Evolutionary conservation across 1,140 invertebrate species (phyloP).

Genomic region (Drosophila setifemur): DNA sequence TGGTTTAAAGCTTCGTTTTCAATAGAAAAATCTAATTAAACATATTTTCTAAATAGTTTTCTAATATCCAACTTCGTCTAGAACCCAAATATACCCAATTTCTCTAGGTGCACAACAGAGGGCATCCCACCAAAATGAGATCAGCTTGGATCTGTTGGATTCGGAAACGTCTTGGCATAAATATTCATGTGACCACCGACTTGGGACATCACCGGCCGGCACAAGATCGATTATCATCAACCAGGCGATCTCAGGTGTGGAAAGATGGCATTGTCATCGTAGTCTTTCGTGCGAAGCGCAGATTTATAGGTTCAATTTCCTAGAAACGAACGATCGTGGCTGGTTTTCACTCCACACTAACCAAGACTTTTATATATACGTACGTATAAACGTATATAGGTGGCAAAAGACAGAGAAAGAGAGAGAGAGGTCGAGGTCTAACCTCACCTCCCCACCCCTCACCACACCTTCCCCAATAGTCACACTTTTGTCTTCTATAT

Average conservation of each 20-base stretch:
- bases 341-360: slow-evolving; percentile 34
- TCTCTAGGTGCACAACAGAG: too few species aligned
- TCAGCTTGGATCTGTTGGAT: slow-evolving; percentile 13
- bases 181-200: slow-evolving; percentile 29
- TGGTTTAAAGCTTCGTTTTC: too few species aligned
- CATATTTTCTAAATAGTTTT: too few species aligned
- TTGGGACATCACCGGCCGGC: slow-evolving; percentile 39
- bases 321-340: slow-evolving; percentile 44
- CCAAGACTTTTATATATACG: background rate
- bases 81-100: too few species aligned
- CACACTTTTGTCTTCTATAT: slow-evolving; percentile 9
- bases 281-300: slow-evolving; percentile 38
- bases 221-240: slow-evolving; percentile 33
- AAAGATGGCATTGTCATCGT: slow-evolving; percentile 23
- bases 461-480: background rate
- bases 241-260: slow-evolving; percentile 35
- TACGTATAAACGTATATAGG: background rate
- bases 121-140: slow-evolving; percentile 13
- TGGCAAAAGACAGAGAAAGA: background rate
- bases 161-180: slow-evolving; percentile 32
- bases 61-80: too few species aligned
- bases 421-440: slow-evolving; percentile 48
- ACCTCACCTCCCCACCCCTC: background rate
- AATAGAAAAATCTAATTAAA: too few species aligned
- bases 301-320: slow-evolving; percentile 50